phyloP scores from a whole-genome alignment of 2,113 vertebrate genomes.

The Apus apus region DNA sequence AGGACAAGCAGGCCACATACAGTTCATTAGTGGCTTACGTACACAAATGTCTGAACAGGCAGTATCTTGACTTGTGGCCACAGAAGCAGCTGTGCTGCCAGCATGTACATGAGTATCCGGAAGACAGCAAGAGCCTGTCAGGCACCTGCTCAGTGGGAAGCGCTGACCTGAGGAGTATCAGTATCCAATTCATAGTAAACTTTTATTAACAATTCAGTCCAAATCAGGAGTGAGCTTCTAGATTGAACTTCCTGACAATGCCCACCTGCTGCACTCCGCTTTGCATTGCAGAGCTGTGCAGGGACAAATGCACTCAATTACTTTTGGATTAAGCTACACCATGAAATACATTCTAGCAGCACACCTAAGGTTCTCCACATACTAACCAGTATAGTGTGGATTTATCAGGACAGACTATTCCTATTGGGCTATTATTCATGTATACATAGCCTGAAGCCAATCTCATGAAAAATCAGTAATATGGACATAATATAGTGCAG shows the following conservation, averaged over 20 bases:
- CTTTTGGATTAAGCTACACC: background rate
- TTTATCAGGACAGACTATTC: background rate
- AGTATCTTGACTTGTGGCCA: background rate
- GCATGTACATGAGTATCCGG: background rate
- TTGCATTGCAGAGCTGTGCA: rapidly evolving
- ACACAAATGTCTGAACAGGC: background rate
- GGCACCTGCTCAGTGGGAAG: background rate
- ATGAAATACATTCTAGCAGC: background rate
- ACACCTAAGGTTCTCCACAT: background rate
- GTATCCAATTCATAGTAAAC: background rate
- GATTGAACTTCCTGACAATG: background rate
- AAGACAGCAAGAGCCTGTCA: background rate
- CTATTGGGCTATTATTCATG: background rate
- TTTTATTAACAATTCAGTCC: background rate
- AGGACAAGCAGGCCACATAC: rapidly evolving
- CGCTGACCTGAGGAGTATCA: background rate
- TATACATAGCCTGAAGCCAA: background rate
- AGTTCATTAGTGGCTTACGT: rapidly evolving
- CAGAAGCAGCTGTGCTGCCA: rapidly evolving
- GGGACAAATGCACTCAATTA: background rate
- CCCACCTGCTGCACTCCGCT: background rate
- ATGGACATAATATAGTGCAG: rapidly evolving
- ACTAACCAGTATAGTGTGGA: background rate
- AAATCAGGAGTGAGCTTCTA: background rate
- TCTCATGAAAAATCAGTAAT: background rate